Conservation (phyloP, 2,113 vertebrate species). For the Andinoacara biseriatus region DNA sequence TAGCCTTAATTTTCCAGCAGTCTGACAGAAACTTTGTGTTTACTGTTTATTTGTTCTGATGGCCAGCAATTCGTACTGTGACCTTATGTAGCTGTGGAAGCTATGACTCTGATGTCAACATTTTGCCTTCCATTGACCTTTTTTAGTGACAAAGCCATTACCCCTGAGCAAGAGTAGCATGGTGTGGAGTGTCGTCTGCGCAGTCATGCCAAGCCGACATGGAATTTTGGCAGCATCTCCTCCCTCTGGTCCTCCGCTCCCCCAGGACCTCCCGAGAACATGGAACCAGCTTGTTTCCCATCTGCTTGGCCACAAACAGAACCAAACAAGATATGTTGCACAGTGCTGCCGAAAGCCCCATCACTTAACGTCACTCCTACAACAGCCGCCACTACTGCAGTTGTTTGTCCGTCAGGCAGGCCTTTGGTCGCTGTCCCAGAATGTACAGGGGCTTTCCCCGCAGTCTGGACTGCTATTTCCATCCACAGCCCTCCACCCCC, state of each 20-base stretch:
- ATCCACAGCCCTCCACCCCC: conserved; percentile 47
- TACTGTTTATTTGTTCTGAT: conserved; percentile 9
- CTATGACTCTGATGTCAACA: conserved; percentile 10
- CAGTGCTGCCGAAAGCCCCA: conserved; percentile 46
- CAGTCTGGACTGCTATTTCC: conserved; percentile 56
- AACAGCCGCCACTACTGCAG: conserved; percentile 43
- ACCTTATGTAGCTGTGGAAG: conserved; percentile 7
- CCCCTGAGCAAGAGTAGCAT: not conserved
- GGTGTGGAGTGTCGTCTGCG: not conserved
- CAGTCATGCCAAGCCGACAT: conserved; percentile 32
- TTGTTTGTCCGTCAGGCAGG: conserved; percentile 48
- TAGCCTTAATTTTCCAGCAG: not conserved
- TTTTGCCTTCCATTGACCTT: conserved; percentile 8
- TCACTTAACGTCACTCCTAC: conserved; percentile 35
- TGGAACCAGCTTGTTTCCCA: conserved; percentile 78
- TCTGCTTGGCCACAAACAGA: conserved; percentile 76
- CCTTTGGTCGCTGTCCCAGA: conserved; percentile 50
- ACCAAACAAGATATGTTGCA: conserved; percentile 56
- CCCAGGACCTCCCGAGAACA: conserved; percentile 78
- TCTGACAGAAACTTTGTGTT: conserved; percentile 3
- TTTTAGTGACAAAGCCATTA: not conserved
- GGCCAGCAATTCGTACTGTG: not conserved
- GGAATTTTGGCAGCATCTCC: conserved; percentile 62
- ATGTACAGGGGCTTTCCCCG: conserved; percentile 74
- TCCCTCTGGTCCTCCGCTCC: conserved; percentile 54